These are phyloP conservation scores for Idaea straminata DNA, from an alignment of 2,888 invertebrate genomes.

Conservation along the genomic window DNA sequence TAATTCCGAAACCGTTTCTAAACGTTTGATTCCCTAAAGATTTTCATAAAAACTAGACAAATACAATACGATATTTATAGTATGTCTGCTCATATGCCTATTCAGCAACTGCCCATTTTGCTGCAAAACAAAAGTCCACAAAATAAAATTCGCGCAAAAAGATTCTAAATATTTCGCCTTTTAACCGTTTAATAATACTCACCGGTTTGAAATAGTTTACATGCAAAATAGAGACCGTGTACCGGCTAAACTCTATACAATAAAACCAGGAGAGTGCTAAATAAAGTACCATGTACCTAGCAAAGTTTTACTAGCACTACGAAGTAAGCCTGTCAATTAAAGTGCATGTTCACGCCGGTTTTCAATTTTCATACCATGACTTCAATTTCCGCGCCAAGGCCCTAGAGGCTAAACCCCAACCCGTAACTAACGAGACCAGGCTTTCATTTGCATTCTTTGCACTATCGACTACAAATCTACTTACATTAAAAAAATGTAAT, in stretches of 20 bases:
- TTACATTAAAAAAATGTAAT: not conserved
- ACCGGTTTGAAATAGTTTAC: not conserved
- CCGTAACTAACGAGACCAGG: constrained; percentile 31
- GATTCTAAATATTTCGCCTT: not conserved
- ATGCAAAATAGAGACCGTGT: not conserved
- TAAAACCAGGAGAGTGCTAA: not conserved
- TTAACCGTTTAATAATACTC: not conserved
- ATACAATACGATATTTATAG: too few species aligned
- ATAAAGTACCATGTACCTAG: not conserved
- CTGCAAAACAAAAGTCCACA: not conserved
- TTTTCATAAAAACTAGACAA: not conserved
- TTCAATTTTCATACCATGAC: constrained; percentile 36
- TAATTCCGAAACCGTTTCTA: not conserved
- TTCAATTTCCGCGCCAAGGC: constrained; percentile 35
- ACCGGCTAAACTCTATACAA: not conserved
- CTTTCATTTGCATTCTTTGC: constrained; percentile 30
- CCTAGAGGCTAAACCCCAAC: constrained; percentile 31
- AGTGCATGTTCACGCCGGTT: constrained; percentile 26
- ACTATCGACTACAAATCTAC: constrained; percentile 7
- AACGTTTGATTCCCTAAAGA: not conserved
- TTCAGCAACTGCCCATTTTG: not conserved
- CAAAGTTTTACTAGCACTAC: not conserved
- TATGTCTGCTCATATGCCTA: too few species aligned
- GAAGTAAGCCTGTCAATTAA: constrained; percentile 17
- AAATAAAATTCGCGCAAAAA: not conserved